Evolutionary conservation across 2,888 invertebrate genomes (phyloP), one percentile per base, ranked within the genome.

Genomic region (Marasmarcha lunaedactyla): DNA sequence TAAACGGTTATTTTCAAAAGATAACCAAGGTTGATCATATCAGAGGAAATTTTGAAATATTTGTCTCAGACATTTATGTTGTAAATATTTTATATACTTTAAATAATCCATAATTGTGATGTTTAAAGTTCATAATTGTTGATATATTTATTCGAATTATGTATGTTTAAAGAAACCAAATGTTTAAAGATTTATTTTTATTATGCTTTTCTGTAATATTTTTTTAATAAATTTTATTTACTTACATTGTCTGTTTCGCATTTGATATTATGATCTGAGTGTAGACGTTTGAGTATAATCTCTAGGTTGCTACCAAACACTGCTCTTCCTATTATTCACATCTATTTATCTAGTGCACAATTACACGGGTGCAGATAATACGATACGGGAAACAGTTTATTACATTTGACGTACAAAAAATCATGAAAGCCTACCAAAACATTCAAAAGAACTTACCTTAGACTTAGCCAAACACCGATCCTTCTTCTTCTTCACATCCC

Each of bases 171-270:
- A 15, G 14, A 15, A 15, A 33, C 11, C 20, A 33, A 38, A 20
- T 15, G 14, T 9, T 20, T 36, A 38, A 10, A 11, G 15, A 30
- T 13, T 9, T 26, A 37, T 14, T 57, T 54, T 54, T 62, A 63
- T 58, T 60, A 60, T 54, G 63, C 69, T 63, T 59, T 59, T 54
- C 55, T 54, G 52, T 54, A 45, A 54, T 46, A 52, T 48, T 42
- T 54, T 55, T 55, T 57, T 58, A 14, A 10, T 26, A 30, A 72
- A 68, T 56, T 57, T 57, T 57, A 56, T 61, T 63, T 60, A 59
- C 59, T 52, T 57, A 40, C 20, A 20, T 43, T 49, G 44, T 15
- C 27, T 47, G 44, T 33, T 48, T 40, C 42, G 45, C 37, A 51
- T 49, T 56, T 30, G 35, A 11, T n/a, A n/a, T n/a, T n/a, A n/a